phyloP scores from a whole-genome alignment of 2,888 invertebrate species.

The Boloria euphrosyne region DNA sequence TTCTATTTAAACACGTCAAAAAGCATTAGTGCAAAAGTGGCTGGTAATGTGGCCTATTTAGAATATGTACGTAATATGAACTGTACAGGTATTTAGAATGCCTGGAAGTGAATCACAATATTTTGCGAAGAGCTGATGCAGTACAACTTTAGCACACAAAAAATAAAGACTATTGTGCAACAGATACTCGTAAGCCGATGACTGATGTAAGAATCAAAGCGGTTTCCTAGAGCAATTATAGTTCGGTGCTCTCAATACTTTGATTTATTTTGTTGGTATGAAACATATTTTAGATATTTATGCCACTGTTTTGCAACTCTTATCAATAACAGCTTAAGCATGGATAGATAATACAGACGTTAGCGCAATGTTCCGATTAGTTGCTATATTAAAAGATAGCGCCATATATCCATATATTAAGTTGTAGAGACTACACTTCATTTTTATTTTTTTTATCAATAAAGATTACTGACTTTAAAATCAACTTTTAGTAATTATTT shows the following conservation, averaged over 20 bases:
- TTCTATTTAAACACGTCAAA: conserved; percentile 46
- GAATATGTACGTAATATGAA: conserved; percentile 22
- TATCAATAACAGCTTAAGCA: neutral
- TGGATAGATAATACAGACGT: no score
- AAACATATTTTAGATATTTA: conserved; percentile 27
- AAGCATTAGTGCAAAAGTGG: conserved; percentile 44
- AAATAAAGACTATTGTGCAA: conserved; percentile 28
- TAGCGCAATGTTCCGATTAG: no score
- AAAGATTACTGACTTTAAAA: no score
- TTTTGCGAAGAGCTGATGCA: neutral
- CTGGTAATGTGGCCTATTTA: conserved; percentile 51
- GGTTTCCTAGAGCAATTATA: conserved; percentile 28
- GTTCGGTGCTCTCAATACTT: conserved; percentile 30
- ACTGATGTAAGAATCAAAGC: conserved; percentile 20
- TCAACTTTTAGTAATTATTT: no score
- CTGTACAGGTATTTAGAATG: conserved; percentile 27
- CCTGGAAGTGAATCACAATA: conserved; percentile 24
- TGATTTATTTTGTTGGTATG: conserved; percentile 35
- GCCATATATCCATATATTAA: no score
- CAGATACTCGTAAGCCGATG: neutral
- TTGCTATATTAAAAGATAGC: no score
- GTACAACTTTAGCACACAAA: conserved; percentile 16
- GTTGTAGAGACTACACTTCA: no score
- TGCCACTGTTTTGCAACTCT: conserved; percentile 14
- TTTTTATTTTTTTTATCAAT: no score